Evolutionary conservation across 2,113 vertebrate species (phyloP).

Genomic region (Lethenteron camtschaticum): DNA sequence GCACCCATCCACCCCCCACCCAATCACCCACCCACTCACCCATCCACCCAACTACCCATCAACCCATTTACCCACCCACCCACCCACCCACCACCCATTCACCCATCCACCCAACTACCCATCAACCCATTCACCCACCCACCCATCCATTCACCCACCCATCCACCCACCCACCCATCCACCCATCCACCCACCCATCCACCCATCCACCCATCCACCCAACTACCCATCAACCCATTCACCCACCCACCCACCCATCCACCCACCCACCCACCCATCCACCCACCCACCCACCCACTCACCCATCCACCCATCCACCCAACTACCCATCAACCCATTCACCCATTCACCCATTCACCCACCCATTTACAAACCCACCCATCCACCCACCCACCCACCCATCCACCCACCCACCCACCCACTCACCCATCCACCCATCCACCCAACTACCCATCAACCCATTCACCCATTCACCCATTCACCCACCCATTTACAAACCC

Average conservation of each 20-base stretch:
- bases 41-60: background rate
- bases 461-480: background rate
- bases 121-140: background rate
- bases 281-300: background rate
- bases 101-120: constrained; percentile 23
- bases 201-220: background rate
- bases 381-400: background rate
- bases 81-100: background rate
- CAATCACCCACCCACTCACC: background rate
- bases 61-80: background rate
- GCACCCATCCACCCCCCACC: no score
- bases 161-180: background rate
- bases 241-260: background rate
- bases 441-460: background rate
- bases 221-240: background rate
- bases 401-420: background rate
- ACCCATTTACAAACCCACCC: no score
- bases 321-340: constrained; percentile 14
- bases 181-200: background rate
- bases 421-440: background rate
- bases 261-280: background rate
- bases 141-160: background rate
- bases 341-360: background rate
- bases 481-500: no score
- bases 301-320: constrained; percentile 14